Evolutionary conservation across 2,888 invertebrate species (phyloP), one percentile per base, ranked within the genome.

Genomic region (Scotopteryx bipunctaria): DNA sequence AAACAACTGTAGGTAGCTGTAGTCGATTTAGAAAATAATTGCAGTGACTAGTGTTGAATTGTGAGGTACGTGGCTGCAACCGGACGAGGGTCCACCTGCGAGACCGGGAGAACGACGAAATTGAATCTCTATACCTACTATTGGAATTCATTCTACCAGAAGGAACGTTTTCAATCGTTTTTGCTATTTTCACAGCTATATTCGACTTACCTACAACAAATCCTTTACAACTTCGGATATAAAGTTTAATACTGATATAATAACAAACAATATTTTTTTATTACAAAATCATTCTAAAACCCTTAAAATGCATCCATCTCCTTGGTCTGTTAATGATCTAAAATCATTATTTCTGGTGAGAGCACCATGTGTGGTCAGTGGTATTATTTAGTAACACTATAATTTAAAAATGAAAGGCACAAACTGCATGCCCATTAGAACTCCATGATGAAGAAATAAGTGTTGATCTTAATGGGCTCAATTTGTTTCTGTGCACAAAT

Each of bases 81-180:
- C 36, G n/a, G n/a, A n/a, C n/a, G 35, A 40, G 38, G 29, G 33
- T 51, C 53, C 35, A 46, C 35, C 32, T 42, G 31, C 48, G n/a
- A n/a, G n/a, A n/a, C 35, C 49, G 61, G 61, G 66, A 69, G 76
- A 76, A 69, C 71, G 71, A 61, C 70, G 71, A 73, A 72, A 76
- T 73, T 67, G 54, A 64, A 25, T 46, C 44, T 44, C 50, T 47
- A 54, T 52, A 57, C 52, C 42, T 52, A 57, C 52, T 41, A 59
- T 45, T 53, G 57, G 14, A 40, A 41, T 33, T 33, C 43, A 31
- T 11, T 13, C 13, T 31, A 9, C n/a, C n/a, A n/a, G n/a, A n/a
- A n/a, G 31, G 14, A 15, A 2, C 14, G 14, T 5, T 14, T n/a
- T n/a, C n/a, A n/a, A n/a, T n/a, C n/a, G n/a, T n/a, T n/a, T n/a